Conservation (phyloP, 1,140 invertebrate species). For the Trialeurodes vaporariorum region DNA sequence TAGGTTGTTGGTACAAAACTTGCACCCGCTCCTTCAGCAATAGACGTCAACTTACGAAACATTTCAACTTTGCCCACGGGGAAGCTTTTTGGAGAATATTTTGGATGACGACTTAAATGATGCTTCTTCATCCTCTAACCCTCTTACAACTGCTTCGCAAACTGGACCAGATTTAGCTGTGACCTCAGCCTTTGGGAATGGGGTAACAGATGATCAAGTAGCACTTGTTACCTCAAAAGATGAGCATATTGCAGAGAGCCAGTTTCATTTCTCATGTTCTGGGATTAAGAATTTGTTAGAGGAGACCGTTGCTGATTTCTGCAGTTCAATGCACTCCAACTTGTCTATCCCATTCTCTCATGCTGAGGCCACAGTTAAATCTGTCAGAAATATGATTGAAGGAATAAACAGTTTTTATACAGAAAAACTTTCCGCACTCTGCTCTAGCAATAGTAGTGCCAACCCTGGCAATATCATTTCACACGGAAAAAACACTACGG, state of each 20-base stretch:
- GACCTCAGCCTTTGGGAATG: too few relatives aligned
- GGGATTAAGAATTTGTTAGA: neutral
- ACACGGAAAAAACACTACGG: too few relatives aligned
- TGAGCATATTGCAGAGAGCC: neutral
- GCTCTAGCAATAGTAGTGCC: too few relatives aligned
- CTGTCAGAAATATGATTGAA: neutral
- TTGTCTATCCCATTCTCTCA: neutral
- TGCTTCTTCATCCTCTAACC: neutral
- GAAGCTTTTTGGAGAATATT: neutral
- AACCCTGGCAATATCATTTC: too few relatives aligned
- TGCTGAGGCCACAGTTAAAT: neutral
- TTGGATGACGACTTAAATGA: neutral
- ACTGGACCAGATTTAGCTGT: neutral
- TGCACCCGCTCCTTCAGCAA: neutral
- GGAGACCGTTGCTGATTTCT: neutral
- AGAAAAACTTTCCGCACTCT: neutral
- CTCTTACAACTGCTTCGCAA: neutral
- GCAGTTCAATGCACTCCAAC: neutral
- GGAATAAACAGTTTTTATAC: neutral
- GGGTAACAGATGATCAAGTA: neutral
- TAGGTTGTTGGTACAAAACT: neutral
- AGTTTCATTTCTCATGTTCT: neutral
- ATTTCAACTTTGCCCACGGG: neutral
- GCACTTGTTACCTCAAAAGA: neutral
- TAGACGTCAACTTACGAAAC: neutral